Percentiles rank a stretch among this genome's conserved stretches.
These are phyloP conservation scores for Hirtodrosophila alboralis DNA, from an alignment of 2,888 invertebrate species.

Conservation along the genomic window DNA sequence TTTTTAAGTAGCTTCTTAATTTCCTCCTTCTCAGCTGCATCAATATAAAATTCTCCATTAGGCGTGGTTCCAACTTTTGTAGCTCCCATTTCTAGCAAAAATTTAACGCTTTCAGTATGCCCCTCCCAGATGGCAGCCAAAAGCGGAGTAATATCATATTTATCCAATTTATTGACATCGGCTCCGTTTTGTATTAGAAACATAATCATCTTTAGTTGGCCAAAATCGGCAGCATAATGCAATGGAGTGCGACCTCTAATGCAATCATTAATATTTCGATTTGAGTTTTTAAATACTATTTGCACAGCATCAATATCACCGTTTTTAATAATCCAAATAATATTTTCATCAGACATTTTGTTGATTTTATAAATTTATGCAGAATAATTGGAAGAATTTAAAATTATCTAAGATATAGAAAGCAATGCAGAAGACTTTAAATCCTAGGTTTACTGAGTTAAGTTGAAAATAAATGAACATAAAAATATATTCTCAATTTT, in stretches of 20 bases:
- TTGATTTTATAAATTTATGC: neutral
- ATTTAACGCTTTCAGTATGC: slow-evolving; percentile 94
- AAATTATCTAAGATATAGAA: too few relatives aligned
- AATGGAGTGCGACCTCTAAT: slow-evolving; percentile 95
- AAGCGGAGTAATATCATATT: slow-evolving; percentile 96
- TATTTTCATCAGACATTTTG: slow-evolving; percentile 35
- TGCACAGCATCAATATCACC: slow-evolving; percentile 47
- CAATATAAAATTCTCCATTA: slow-evolving; percentile 35
- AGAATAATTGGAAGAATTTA: too few relatives aligned
- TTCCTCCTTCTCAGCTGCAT: slow-evolving; percentile 50
- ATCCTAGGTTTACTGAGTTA: too few relatives aligned
- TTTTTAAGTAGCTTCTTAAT: slow-evolving; percentile 35
- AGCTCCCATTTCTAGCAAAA: slow-evolving; percentile 90
- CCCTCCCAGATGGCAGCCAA: slow-evolving; percentile 98
- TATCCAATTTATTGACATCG: slow-evolving; percentile 96
- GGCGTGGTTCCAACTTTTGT: slow-evolving; percentile 32
- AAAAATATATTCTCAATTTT: too few relatives aligned
- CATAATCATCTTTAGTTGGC: slow-evolving; percentile 94
- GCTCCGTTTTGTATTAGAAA: slow-evolving; percentile 95
- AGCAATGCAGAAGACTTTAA: too few relatives aligned
- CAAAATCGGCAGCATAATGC: slow-evolving; percentile 98
- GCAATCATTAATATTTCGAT: slow-evolving; percentile 90
- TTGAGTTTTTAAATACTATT: slow-evolving; percentile 19
- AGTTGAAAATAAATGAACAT: too few relatives aligned
- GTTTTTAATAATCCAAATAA: slow-evolving; percentile 51